phyloP scores from a whole-genome alignment of 2,797 vertebrate species.

The Holocentrus rufus region DNA sequence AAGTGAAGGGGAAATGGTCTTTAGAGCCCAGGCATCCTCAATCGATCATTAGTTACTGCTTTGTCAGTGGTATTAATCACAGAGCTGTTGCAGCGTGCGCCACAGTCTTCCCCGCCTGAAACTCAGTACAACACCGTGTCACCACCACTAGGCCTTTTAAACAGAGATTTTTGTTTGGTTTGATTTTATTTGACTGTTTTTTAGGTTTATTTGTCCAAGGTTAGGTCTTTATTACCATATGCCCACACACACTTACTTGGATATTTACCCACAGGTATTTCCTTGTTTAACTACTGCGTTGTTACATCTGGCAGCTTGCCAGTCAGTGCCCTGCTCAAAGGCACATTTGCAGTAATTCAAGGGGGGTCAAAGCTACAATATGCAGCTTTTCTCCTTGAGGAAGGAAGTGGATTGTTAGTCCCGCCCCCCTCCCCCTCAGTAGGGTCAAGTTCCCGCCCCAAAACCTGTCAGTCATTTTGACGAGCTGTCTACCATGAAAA shows the following conservation, averaged over 20 bases:
- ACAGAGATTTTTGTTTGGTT: constrained; percentile 27
- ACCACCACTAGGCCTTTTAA: constrained; percentile 17
- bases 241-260: not conserved
- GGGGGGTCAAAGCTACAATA: not conserved
- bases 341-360: not conserved
- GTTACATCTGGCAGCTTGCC: too few species aligned
- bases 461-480: constrained; percentile 43
- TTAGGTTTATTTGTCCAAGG: constrained; percentile 4
- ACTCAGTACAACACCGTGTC: constrained; percentile 34
- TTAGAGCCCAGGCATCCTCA: constrained; percentile 81
- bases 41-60: constrained; percentile 84
- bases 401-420: too few species aligned
- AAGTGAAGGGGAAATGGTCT: constrained; percentile 85
- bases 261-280: constrained; percentile 3
- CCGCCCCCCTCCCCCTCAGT: constrained; percentile 12
- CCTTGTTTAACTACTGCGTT: not conserved
- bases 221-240: constrained; percentile 7
- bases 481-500: constrained; percentile 40
- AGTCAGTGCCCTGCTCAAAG: constrained; percentile 16
- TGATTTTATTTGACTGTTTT: constrained; percentile 7
- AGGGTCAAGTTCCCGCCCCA: constrained; percentile 30
- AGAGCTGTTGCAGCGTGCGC: constrained; percentile 66
- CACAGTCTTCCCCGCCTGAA: constrained; percentile 38
- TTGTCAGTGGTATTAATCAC: constrained; percentile 85
- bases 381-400: too few species aligned